phyloP scores from a whole-genome alignment of 1,140 invertebrate genomes.

The Euglossa dilemma region DNA sequence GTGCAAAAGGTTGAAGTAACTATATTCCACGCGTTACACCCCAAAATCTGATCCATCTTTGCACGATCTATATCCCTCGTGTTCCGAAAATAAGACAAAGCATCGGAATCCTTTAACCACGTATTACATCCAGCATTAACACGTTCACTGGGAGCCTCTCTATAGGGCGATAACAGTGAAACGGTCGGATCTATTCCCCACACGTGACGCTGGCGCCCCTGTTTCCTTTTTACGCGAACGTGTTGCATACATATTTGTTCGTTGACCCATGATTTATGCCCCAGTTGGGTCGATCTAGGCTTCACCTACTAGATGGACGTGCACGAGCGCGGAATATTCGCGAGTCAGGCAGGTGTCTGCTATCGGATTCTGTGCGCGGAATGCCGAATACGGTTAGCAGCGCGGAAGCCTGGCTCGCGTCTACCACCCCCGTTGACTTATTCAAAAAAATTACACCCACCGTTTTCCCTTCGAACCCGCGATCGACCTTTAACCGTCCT shows the following conservation, averaged over 20 bases:
- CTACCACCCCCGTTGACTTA: not conserved
- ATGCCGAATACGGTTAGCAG: slow-evolving; percentile 19
- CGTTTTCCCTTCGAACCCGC: not conserved
- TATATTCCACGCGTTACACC: too few species aligned
- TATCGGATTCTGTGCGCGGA: slow-evolving; percentile 41
- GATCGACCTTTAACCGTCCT: not conserved
- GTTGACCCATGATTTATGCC: slow-evolving; percentile 38
- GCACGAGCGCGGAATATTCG: slow-evolving; percentile 30
- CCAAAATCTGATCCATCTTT: too few species aligned
- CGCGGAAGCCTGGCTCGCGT: not conserved
- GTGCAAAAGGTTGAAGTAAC: too few species aligned
- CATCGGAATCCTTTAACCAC: too few species aligned
- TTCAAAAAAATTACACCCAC: slow-evolving; percentile 19
- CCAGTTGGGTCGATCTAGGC: not conserved
- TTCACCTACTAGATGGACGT: slow-evolving; percentile 28
- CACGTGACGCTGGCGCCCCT: slow-evolving; percentile 4
- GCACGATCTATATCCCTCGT: too few species aligned
- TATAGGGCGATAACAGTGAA: not conserved
- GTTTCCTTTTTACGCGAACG: slow-evolving; percentile 30
- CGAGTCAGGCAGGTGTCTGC: slow-evolving; percentile 27
- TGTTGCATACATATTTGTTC: slow-evolving; percentile 41
- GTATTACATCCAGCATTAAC: not conserved
- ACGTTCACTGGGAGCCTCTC: not conserved
- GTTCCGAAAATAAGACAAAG: not conserved
- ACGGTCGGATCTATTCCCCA: slow-evolving; percentile 12